phyloP scores from a whole-genome alignment of 2,113 vertebrate species.

The Bungarus multicinctus region DNA sequence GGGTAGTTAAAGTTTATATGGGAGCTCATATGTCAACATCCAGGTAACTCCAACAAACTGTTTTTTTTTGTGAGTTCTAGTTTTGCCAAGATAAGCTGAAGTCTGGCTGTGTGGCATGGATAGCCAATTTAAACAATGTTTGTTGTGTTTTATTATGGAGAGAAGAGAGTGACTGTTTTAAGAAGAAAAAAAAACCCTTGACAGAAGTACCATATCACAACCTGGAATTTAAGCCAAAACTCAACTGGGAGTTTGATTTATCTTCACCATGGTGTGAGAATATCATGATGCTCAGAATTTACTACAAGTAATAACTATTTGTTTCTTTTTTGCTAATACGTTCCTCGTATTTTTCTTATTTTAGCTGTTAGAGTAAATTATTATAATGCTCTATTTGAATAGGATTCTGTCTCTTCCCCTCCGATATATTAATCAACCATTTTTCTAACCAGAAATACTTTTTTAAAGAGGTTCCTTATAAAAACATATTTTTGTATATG shows the following conservation, averaged over 20 bases:
- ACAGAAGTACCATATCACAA: neutral
- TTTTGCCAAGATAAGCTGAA: neutral
- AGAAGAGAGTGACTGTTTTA: neutral
- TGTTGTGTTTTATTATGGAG: neutral
- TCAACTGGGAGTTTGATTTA: neutral
- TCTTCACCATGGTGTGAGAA: neutral
- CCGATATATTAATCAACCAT: neutral
- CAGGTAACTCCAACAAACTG: neutral
- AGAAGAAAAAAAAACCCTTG: neutral
- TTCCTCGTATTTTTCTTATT: neutral
- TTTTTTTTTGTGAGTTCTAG: neutral
- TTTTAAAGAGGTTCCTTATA: neutral
- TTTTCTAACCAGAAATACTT: neutral
- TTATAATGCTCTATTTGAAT: neutral
- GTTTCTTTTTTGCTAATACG: neutral
- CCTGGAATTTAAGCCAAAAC: neutral
- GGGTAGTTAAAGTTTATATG: neutral
- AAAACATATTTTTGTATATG: neutral
- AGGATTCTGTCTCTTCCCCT: neutral
- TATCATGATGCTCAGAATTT: neutral
- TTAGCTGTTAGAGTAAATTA: neutral
- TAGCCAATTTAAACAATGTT: neutral
- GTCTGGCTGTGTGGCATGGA: neutral
- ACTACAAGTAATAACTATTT: neutral
- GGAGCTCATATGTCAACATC: neutral